phyloP scores from a whole-genome alignment of 2,113 vertebrate genomes.

The Sterrhoptilus dennistouni region DNA sequence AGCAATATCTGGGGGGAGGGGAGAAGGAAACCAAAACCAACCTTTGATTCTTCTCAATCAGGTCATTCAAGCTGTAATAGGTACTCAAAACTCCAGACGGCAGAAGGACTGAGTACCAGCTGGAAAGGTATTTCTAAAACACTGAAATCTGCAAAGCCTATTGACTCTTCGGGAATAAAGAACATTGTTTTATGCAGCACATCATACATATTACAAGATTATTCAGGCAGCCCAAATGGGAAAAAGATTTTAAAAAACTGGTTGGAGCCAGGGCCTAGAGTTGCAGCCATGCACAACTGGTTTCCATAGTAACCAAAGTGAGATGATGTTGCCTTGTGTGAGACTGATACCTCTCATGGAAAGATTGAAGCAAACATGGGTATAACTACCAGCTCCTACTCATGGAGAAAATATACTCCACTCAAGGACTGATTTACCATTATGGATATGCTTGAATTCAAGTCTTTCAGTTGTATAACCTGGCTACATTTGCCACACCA shows the following conservation, averaged over 20 bases:
- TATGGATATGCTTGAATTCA: not conserved
- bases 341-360: not conserved
- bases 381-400: not conserved
- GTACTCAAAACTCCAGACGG: not conserved
- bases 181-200: not conserved
- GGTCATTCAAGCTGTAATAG: not conserved
- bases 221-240: not conserved
- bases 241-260: not conserved
- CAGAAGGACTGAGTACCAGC: not conserved
- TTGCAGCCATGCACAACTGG: rapidly evolving
- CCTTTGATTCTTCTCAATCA: not conserved
- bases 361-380: not conserved
- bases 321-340: not conserved
- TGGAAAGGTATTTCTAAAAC: not conserved
- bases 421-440: not conserved
- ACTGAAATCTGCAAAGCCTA: not conserved
- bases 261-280: not conserved
- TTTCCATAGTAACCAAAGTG: not conserved
- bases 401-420: not conserved
- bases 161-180: not conserved
- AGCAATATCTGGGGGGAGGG: not conserved
- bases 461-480: not conserved
- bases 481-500: not conserved
- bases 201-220: not conserved
- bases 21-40: not conserved